Evolutionary conservation across 2,888 invertebrate species (phyloP).

Genomic region (Phlogophora meticulosa): DNA sequence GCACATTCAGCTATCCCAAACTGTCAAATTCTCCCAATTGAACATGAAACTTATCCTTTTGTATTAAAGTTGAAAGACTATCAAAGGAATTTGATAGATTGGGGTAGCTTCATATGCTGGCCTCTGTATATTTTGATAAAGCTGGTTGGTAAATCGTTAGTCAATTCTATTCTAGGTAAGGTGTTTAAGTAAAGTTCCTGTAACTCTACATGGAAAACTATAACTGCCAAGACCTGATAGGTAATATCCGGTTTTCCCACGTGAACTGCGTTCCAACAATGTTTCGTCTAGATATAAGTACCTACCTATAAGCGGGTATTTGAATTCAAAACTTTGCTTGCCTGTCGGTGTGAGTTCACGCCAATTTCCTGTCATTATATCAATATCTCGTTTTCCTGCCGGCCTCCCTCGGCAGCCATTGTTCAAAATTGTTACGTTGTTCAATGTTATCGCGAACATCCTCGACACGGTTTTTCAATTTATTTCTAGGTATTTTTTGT

Average conservation of each 20-base stretch:
- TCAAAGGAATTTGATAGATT: too few relatives aligned
- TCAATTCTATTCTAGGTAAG: too few relatives aligned
- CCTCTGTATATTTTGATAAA: too few relatives aligned
- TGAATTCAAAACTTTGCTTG: slow-evolving; percentile 38
- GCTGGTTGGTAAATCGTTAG: too few relatives aligned
- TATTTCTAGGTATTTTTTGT: background rate
- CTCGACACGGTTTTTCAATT: slow-evolving; percentile 23
- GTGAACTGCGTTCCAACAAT: slow-evolving; percentile 11
- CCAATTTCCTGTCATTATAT: slow-evolving; percentile 64
- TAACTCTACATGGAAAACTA: background rate
- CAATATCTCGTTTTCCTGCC: slow-evolving; percentile 56
- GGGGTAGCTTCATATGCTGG: too few relatives aligned
- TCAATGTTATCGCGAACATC: slow-evolving; percentile 5
- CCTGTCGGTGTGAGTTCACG: slow-evolving; percentile 30
- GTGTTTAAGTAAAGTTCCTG: background rate
- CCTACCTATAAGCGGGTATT: slow-evolving; percentile 15
- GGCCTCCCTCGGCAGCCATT: slow-evolving; percentile 24
- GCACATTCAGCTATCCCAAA: too few relatives aligned
- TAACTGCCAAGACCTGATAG: background rate
- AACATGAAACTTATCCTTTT: too few relatives aligned
- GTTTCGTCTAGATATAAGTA: slow-evolving; percentile 13
- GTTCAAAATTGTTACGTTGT: slow-evolving; percentile 23
- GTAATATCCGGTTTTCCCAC: slow-evolving; percentile 14
- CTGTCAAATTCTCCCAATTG: too few relatives aligned
- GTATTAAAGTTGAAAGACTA: too few relatives aligned